phyloP scores from a whole-genome alignment of 2,797 vertebrate species.

The Hippocampus kuda region DNA sequence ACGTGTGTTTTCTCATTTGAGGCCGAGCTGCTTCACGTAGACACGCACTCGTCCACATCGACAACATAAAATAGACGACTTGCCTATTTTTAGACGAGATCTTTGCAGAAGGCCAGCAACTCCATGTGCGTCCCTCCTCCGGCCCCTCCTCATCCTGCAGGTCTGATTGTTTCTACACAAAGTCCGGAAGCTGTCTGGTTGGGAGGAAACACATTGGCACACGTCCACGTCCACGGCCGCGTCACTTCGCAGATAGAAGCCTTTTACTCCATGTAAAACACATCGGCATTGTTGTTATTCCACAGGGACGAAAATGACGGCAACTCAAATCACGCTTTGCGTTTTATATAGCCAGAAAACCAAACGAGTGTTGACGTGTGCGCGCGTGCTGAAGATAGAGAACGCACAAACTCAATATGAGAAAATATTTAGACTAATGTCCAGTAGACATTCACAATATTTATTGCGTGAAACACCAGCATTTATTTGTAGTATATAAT shows the following conservation, averaged over 20 bases:
- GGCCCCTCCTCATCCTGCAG: conserved; percentile 22
- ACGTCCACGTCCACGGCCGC: conserved; percentile 35
- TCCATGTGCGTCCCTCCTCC: conserved; percentile 14
- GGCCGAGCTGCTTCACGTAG: not conserved
- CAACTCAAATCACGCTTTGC: not conserved
- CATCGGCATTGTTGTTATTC: not conserved
- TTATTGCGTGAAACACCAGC: not conserved
- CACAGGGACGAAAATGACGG: not conserved
- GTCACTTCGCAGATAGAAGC: conserved; percentile 12
- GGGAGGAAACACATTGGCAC: conserved; percentile 56
- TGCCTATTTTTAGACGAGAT: conserved; percentile 60
- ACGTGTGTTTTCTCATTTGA: not conserved
- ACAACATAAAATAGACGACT: conserved; percentile 32
- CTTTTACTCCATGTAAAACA: conserved; percentile 11
- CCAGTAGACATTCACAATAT: not conserved
- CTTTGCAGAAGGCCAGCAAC: conserved; percentile 38
- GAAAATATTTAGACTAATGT: not conserved
- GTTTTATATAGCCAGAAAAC: not conserved
- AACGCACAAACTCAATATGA: not conserved
- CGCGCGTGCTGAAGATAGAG: not conserved
- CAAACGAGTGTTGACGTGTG: not conserved
- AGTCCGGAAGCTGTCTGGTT: conserved; percentile 69
- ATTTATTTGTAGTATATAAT: not conserved
- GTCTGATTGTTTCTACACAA: conserved; percentile 69
- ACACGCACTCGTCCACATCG: conserved; percentile 21